Evolutionary conservation across 2,888 invertebrate species (phyloP).

Genomic region (Pinctada fucata): DNA sequence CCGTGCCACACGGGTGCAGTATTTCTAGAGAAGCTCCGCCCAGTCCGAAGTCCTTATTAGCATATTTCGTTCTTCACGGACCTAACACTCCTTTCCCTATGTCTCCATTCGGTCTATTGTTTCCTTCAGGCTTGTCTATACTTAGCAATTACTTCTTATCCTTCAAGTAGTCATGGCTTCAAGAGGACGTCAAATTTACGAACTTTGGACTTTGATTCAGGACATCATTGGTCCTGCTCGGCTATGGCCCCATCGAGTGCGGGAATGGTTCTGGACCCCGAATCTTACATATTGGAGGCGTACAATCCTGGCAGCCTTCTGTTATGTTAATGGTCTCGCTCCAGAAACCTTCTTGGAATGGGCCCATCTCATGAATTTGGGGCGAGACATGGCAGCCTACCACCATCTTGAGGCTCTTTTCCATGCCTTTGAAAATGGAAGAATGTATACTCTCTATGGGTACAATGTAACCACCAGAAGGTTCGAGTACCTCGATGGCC

Average conservation of each 20-base stretch:
- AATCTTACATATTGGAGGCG: constrained; percentile 16
- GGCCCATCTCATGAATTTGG: not conserved
- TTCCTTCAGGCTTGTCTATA: too few species aligned
- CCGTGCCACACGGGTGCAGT: too few species aligned
- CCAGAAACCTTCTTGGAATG: not conserved
- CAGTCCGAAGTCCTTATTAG: too few species aligned
- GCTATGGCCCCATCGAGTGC: constrained; percentile 8
- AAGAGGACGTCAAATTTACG: constrained; percentile 9
- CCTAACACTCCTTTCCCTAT: too few species aligned
- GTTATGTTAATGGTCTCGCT: constrained; percentile 10
- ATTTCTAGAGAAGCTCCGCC: too few species aligned
- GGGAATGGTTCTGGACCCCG: not conserved
- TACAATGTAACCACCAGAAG: not conserved
- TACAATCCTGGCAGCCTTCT: not conserved
- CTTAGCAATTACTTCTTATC: too few species aligned
- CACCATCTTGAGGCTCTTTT: not conserved
- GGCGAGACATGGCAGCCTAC: not conserved
- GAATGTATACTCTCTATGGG: not conserved
- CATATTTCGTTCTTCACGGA: too few species aligned
- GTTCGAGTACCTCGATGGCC: constrained; percentile 6
- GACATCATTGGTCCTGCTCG: constrained; percentile 16
- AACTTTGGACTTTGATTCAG: constrained; percentile 8
- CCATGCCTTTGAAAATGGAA: not conserved
- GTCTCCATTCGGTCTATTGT: too few species aligned
- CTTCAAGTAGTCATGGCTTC: too few species aligned